phyloP scores from a whole-genome alignment of 2,113 vertebrate genomes.

The Montifringilla adamsi region DNA sequence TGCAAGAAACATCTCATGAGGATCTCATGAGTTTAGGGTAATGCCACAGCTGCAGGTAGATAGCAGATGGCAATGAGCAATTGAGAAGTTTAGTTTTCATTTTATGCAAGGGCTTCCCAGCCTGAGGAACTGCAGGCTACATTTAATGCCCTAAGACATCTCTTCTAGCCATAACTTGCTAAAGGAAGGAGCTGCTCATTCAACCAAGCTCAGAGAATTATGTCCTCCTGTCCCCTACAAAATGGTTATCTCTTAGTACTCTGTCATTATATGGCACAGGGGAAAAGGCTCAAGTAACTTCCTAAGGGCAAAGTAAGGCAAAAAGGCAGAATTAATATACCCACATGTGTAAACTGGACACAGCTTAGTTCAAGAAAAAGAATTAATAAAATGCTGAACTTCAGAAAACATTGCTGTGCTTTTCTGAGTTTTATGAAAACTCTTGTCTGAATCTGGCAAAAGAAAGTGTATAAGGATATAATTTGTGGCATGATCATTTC shows the following conservation, averaged over 20 bases:
- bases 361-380: not conserved
- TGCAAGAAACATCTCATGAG: not conserved
- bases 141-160: not conserved
- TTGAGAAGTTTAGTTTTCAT: not conserved
- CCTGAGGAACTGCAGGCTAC: not conserved
- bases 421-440: not conserved
- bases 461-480: not conserved
- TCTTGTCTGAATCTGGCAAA: not conserved
- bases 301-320: not conserved
- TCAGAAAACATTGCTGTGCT: not conserved
- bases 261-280: not conserved
- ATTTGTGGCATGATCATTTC: not conserved
- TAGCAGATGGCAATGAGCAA: not conserved
- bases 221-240: not conserved
- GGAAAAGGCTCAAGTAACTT: rapidly evolving
- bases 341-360: not conserved
- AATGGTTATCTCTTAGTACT: not conserved
- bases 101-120: not conserved
- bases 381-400: not conserved
- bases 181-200: not conserved
- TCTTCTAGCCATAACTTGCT: not conserved
- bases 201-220: not conserved
- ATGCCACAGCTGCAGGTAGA: not conserved
- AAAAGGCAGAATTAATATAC: not conserved
- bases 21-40: not conserved